Base-by-base conservation (phyloP, 2,797 vertebrate species). In the Eurystomus glaucurus region DNA sequence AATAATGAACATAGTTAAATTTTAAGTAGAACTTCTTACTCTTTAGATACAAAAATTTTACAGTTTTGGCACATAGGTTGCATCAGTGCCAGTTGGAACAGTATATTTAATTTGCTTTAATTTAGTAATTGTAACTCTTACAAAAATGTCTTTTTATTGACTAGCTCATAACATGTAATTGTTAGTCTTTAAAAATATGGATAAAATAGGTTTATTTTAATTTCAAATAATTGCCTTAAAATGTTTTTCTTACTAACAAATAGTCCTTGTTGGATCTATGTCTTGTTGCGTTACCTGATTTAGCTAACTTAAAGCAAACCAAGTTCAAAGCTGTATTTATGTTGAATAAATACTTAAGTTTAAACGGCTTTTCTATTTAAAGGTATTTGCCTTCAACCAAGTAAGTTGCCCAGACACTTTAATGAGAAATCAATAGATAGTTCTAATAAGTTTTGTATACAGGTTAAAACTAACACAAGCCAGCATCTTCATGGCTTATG, bases 51-150 rank as follows among this genome's bases (percentile, higher is more conserved):
- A 31, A 60, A 12, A 88, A 66, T 93, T 72, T 87, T 81, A 54
- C 41, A 33, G 3, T 82, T 96, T 96, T 97, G 83, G 83, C 88
- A 85, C 77, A 87, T 72, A 97, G 62, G 80, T 97, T 93, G 74
- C 88, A 86, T 87, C 23, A 28, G 14, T 95, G 72, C 50, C 80
- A 77, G 16, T 88, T 90, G 85, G 50, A 89, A 83, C 11, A 65
- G 55, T 85, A n/a, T 75, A 90, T 93, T 93, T 58, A 70, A 89
- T 90, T 96, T 81, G 26, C 29, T 64, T 93, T 94, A 55, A 91
- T 95, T 93, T 68, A 85, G 58, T 83, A 75, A 93, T 90, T 96
- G 60, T 77, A 71, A 84, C 26, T 88, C 10, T 70, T 82, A 55
- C 1, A 70, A 55, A 86, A 58, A 54, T 57, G 45, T 48, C 0